Base-by-base conservation (phyloP, 2,888 invertebrate species). In the Brachypalpus laphriformis region DNA sequence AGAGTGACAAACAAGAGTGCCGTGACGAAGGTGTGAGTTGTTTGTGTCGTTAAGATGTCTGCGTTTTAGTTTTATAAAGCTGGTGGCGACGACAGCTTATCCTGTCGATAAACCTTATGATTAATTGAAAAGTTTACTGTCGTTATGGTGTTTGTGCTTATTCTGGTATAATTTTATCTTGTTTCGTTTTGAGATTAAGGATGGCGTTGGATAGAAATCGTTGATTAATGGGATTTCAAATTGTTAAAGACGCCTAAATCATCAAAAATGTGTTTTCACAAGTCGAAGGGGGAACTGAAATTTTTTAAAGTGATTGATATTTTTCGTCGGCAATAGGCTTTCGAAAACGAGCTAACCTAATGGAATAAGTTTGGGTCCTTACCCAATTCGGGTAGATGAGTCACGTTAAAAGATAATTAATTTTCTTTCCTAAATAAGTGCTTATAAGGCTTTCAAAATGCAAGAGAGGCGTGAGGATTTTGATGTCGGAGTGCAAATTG, bases 61-160 rank as follows among this genome's bases (percentile, higher is more conserved):
- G 47, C n/a, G 25, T 76, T 57, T 76, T 45, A 40, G 77, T 61
- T 68, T 59, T 77, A 34, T 42, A 70, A 51, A 40, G 49, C 51
- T 57, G 77, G 7, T 82, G 66, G 66, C 65, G 66, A 65, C 72
- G 77, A 68, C 82, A 68, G 72, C 77, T 72, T 72, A 82, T 82
- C 47, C 72, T 47, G 61, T 72, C 72, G 78, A 82, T 82, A 72
- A 72, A 71, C 47, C 59, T 54, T 61, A 77, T 82, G 82, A 82
- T 78, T 82, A 78, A 82, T 72, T 82, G 82, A 74, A 78, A 78
- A 82, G 61, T 68, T 61, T 51, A 37, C 37, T 54, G 49, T 40
- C 57, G 56, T 54, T 42, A 56, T 37, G 37, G 54, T 63, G 63
- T 54, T 66, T 77, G 28, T 70, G 68, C n/a, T 70, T 77, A 51